Conservation (phyloP, 2,888 invertebrate species). For the Adela reaumurella region DNA sequence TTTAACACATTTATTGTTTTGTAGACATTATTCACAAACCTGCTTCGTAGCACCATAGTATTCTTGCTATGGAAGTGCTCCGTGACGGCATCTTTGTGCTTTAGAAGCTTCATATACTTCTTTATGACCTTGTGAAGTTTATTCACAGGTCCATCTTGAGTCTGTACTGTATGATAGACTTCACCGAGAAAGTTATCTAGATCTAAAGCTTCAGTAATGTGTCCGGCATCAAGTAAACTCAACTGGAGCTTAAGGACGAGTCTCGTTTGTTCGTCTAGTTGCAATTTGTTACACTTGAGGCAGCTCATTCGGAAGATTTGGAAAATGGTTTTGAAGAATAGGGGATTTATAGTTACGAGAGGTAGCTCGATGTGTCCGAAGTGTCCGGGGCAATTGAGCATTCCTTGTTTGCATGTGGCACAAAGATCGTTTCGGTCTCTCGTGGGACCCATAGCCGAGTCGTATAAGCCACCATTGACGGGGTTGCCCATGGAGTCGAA, state of each 20-base stretch:
- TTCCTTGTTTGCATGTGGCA: conserved; percentile 69
- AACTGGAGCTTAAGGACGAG: conserved; percentile 64
- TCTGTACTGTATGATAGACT: conserved; percentile 23
- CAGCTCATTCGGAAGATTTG: conserved; percentile 68
- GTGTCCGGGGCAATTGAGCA: conserved; percentile 81
- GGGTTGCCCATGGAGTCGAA: conserved; percentile 85
- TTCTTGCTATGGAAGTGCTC: conserved; percentile 44
- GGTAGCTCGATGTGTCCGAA: conserved; percentile 92
- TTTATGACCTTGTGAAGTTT: conserved; percentile 39
- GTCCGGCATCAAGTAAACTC: conserved; percentile 68
- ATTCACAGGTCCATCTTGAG: conserved; percentile 33
- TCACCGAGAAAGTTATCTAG: conserved; percentile 46
- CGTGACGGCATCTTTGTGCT: conserved; percentile 25
- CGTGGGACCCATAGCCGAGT: conserved; percentile 71
- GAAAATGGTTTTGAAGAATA: conserved; percentile 74
- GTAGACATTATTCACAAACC: conserved; percentile 39
- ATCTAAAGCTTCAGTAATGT: conserved; percentile 68
- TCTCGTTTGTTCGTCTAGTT: conserved; percentile 52
- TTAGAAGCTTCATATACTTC: conserved; percentile 32
- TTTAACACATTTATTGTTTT: conserved; percentile 40
- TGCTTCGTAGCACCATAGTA: conserved; percentile 42
- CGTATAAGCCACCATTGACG: conserved; percentile 84
- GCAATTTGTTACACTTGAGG: conserved; percentile 65
- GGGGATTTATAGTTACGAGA: conserved; percentile 84
- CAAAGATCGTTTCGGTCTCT: conserved; percentile 69